These are phyloP conservation scores for Rotaria sp. DNA, from an alignment of 2,888 invertebrate genomes.

Conservation along the genomic window DNA sequence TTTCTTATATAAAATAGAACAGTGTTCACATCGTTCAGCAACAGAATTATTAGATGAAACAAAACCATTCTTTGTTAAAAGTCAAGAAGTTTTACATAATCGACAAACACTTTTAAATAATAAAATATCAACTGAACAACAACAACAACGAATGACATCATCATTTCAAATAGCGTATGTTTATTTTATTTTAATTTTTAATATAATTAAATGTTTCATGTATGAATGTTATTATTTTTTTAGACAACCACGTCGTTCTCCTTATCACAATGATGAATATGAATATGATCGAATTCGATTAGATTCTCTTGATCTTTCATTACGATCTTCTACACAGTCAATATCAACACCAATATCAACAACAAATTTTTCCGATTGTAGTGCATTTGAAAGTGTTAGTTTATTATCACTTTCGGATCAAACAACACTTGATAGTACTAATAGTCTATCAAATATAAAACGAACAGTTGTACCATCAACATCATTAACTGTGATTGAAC, in stretches of 20 bases:
- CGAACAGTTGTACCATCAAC: slow-evolving; percentile 5
- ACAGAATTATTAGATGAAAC: slow-evolving; percentile 1
- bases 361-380: not conserved
- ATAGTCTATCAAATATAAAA: not conserved
- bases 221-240: not conserved
- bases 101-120: not conserved
- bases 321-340: not conserved
- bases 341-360: not conserved
- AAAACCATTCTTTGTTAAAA: not conserved
- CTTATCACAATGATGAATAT: not conserved
- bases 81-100: slow-evolving; percentile 2
- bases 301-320: not conserved
- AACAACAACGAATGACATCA: not conserved
- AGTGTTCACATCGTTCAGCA: slow-evolving; percentile 1
- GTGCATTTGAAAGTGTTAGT: not conserved
- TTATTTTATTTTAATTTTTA: not conserved
- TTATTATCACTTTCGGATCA: not conserved
- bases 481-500: slow-evolving; percentile 1
- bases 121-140: not conserved
- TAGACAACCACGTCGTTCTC: not conserved
- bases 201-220: no score
- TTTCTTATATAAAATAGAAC: not conserved
- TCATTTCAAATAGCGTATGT: not conserved
- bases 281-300: not conserved
- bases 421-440: not conserved